Evolutionary conservation across 2,888 invertebrate species (phyloP).

Genomic region (Zelleria hepariella): DNA sequence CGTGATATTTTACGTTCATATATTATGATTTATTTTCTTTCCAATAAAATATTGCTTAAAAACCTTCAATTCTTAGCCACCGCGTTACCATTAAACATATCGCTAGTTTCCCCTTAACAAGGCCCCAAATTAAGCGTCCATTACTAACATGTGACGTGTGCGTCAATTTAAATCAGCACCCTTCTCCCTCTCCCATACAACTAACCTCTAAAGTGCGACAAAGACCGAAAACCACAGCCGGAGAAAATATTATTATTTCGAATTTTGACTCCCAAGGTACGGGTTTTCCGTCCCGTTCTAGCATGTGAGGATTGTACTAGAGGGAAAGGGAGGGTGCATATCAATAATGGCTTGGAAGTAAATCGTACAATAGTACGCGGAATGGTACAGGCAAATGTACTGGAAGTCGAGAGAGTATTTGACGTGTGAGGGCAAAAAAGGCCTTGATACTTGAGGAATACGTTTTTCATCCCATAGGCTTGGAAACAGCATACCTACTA

Average conservation of each 20-base stretch:
- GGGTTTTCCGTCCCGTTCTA: not conserved
- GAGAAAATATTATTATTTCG: not conserved
- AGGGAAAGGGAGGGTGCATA: constrained; percentile 23
- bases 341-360: not conserved
- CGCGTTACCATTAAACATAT: not conserved
- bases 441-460: not conserved
- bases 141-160: constrained; percentile 61
- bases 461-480: not conserved
- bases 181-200: no score
- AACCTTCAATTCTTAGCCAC: not conserved
- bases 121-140: constrained; percentile 41
- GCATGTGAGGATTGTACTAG: not conserved
- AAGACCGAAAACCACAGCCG: not conserved
- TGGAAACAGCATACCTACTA: not conserved
- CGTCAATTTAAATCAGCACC: constrained; percentile 36
- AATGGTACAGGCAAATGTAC: constrained; percentile 6
- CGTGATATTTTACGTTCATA: not conserved
- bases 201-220: not conserved
- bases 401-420: constrained; percentile 10
- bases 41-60: not conserved
- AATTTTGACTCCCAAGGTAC: not conserved
- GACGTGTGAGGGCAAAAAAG: not conserved
- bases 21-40: not conserved
- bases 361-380: constrained; percentile 3
- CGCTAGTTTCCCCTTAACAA: constrained; percentile 34